A percentile compares a stretch with the other conserved stretches of the same genome.
These are phyloP conservation scores for Coptodon bakossiorum DNA, from an alignment of 2,113 vertebrate species.

Conservation along the genomic window DNA sequence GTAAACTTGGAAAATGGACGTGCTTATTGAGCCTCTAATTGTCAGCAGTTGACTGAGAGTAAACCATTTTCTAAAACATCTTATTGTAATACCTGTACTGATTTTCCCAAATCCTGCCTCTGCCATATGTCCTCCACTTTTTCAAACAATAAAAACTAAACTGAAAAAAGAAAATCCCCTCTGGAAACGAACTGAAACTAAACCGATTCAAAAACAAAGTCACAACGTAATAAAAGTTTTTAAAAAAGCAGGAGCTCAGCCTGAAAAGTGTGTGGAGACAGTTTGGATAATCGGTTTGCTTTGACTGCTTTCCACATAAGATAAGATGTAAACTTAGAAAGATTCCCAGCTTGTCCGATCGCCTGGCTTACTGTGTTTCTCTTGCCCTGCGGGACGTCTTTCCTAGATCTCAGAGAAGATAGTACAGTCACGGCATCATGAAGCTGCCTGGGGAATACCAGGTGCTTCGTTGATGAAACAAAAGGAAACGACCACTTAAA, in stretches of 20 bases:
- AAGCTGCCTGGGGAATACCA: background rate
- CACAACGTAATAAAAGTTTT: background rate
- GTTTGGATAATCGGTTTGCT: background rate
- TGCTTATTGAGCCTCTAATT: background rate
- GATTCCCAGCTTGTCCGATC: background rate
- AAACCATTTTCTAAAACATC: background rate
- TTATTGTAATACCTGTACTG: too few species aligned
- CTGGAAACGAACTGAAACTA: too few species aligned
- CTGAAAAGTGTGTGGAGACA: background rate
- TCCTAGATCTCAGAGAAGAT: background rate
- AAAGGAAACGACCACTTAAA: background rate
- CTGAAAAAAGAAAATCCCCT: too few species aligned
- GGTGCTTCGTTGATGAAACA: background rate
- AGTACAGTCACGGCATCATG: background rate
- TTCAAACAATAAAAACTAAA: too few species aligned
- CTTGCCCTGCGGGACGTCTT: background rate
- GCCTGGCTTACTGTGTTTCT: background rate
- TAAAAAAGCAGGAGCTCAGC: background rate
- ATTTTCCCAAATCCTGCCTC: too few species aligned
- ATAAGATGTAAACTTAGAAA: background rate
- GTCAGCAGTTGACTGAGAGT: background rate
- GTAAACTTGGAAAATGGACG: background rate
- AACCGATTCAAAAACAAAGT: too few species aligned
- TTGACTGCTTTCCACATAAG: background rate
- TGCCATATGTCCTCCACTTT: too few species aligned